Evolutionary conservation across 1,140 invertebrate genomes (phyloP).

Genomic region (Dendroctonus valens): DNA sequence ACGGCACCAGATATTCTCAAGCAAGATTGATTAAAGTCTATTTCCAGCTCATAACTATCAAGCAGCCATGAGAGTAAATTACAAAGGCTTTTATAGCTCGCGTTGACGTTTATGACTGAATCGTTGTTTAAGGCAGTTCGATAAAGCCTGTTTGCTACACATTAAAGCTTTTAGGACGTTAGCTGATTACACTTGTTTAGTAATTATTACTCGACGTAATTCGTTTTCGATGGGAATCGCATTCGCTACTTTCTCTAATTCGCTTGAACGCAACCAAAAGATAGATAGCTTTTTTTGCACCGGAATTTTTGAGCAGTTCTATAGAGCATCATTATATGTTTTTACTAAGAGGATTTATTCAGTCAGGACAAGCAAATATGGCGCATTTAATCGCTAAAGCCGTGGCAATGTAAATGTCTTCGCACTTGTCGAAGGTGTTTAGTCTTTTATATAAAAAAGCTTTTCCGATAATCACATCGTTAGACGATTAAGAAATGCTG

Average conservation of each 20-base stretch:
- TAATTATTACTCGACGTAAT: slow-evolving; percentile 15
- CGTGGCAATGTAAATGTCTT: too few species aligned
- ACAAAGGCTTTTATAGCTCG: slow-evolving; percentile 22
- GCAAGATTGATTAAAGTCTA: slow-evolving; percentile 28
- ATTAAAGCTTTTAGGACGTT: slow-evolving; percentile 16
- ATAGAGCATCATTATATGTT: too few species aligned
- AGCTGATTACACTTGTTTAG: slow-evolving; percentile 18
- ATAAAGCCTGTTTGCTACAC: slow-evolving; percentile 24
- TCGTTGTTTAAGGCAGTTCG: slow-evolving; percentile 27
- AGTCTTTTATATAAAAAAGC: too few species aligned
- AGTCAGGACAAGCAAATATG: too few species aligned
- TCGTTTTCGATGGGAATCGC: slow-evolving; percentile 7
- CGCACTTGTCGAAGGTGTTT: too few species aligned
- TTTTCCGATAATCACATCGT: too few species aligned
- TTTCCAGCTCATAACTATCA: slow-evolving; percentile 26
- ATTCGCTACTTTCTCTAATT: not conserved
- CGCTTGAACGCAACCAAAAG: too few species aligned
- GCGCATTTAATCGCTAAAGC: too few species aligned
- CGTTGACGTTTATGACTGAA: slow-evolving; percentile 28
- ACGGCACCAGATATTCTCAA: slow-evolving; percentile 22
- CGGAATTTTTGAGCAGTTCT: too few species aligned
- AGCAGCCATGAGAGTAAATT: slow-evolving; percentile 22
- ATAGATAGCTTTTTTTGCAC: too few species aligned
- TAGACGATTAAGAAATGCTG: too few species aligned
- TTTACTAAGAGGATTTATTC: too few species aligned